These are phyloP conservation scores for Amphimedon queenslandica DNA, from an alignment of 37 sponge, comb jelly and placozoan genomes.

Conservation along the genomic window DNA sequence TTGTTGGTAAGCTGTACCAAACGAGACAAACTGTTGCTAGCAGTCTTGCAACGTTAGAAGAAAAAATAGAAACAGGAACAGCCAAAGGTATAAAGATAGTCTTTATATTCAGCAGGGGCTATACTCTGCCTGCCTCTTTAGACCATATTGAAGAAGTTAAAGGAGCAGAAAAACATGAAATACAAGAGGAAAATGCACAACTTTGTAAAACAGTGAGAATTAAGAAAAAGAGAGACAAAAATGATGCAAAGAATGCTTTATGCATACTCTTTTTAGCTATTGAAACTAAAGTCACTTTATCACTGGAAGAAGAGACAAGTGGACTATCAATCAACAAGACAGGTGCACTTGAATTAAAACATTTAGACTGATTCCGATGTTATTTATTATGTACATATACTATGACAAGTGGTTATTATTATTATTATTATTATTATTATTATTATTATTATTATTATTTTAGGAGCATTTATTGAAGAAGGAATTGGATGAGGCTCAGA, in stretches of 20 bases:
- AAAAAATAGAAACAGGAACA: slow-evolving; percentile 14
- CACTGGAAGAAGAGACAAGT: slow-evolving; percentile 25
- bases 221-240: not conserved
- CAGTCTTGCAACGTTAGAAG: slow-evolving; percentile 32
- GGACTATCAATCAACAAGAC: not conserved
- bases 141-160: too few relatives aligned
- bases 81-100: not conserved
- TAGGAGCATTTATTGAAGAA: slow-evolving; percentile 25
- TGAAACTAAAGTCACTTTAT: slow-evolving; percentile 24
- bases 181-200: slow-evolving; percentile 59
- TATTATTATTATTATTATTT: not conserved
- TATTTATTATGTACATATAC: not conserved
- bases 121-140: not conserved
- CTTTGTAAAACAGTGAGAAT: slow-evolving; percentile 42
- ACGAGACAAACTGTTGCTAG: slow-evolving; percentile 34
- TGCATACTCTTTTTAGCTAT: slow-evolving; percentile 6
- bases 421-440: slow-evolving; percentile 2
- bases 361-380: not conserved
- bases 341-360: too few relatives aligned
- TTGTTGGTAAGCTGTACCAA: slow-evolving; percentile 25
- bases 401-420: not conserved
- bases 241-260: not conserved
- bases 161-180: slow-evolving; percentile 21
- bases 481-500: slow-evolving; percentile 13
- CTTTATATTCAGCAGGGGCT: too few relatives aligned